Conservation (phyloP, 2,113 vertebrate species). For the Neomonachus schauinslandi region DNA sequence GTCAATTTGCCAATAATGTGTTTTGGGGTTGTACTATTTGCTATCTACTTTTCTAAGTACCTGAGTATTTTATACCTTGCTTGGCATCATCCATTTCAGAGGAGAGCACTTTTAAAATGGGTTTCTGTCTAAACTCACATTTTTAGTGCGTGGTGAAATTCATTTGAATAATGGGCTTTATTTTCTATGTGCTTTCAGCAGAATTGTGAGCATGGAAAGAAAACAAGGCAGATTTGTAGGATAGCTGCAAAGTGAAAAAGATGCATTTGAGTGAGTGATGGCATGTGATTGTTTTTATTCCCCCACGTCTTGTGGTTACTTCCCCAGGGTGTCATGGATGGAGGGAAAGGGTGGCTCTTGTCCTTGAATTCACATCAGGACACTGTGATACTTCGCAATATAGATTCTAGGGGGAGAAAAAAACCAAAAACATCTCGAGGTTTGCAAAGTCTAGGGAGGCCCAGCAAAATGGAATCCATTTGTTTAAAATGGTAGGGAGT, state of each 20-base stretch:
- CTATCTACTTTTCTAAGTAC: constrained; percentile 66
- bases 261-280: constrained; percentile 64
- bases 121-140: constrained; percentile 71
- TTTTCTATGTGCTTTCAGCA: constrained; percentile 72
- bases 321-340: constrained; percentile 5
- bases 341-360: constrained; percentile 66
- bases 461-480: constrained; percentile 82
- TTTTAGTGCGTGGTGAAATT: constrained; percentile 72
- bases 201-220: constrained; percentile 66
- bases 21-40: constrained; percentile 58
- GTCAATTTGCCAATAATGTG: constrained; percentile 64
- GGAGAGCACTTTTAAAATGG: constrained; percentile 72
- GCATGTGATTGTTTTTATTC: constrained; percentile 22
- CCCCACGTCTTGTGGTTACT: not conserved
- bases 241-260: constrained; percentile 70
- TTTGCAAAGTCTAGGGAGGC: constrained; percentile 74
- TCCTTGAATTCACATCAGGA: constrained; percentile 82
- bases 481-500: constrained; percentile 81
- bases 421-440: constrained; percentile 70
- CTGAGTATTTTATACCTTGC: constrained; percentile 60
- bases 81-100: constrained; percentile 70
- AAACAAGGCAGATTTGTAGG: constrained; percentile 79
- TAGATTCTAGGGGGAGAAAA: constrained; percentile 56
- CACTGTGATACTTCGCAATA: constrained; percentile 77
- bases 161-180: constrained; percentile 80